Base-by-base conservation (phyloP, 1,140 invertebrate species). In the Elymnias hypermnestra region DNA sequence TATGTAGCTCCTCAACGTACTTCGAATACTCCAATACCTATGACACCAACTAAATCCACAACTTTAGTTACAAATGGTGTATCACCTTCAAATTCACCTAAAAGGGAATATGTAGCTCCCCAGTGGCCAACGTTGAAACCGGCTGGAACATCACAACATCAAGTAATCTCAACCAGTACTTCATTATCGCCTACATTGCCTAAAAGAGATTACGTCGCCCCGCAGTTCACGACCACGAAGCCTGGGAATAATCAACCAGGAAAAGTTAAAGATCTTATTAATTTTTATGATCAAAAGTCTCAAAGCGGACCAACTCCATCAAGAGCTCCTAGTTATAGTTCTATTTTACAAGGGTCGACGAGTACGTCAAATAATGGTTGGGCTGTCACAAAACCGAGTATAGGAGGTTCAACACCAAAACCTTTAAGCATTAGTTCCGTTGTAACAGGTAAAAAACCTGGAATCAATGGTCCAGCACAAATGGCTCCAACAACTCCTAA, bases 221-320 rank as follows among this genome's bases (percentile, higher is more conserved):
- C 60, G 25, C 26, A 39, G 17, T 42, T 26, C 39, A 46, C 53
- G 43, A 55, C 59, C 21, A 6, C 51, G 13, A 68, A 66, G 46
- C 22, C 47, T 35, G 40, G 40, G 28, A 58, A 51, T 21, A 58
- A 57, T 41, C 54, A 57, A 33, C 29, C 55, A 3, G 75, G 74
- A 28, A 78, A 81, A 59, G 78, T 85, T 2, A 77, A 83, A 55
- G 78, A 79, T 56, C 50, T 85, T 4, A 51, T 85, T 9, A 78
- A 85, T 41, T 83, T 72, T 50, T 85, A 73, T 43, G 73, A 85
- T 39, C 55, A 40, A 40, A 70, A 79, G 56, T 38, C 42, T 8
- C 29, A 62, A 57, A 43, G 38, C 9, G 42, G 53, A 35, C 9
- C 39, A 23, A 39, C 12, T 15, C 18, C 50, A 28, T 25, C 52